A percentile compares a stretch with the other conserved stretches of the same genome.
These are phyloP conservation scores for Poecilia picta DNA, from an alignment of 2,797 vertebrate genomes.

Conservation along the genomic window DNA sequence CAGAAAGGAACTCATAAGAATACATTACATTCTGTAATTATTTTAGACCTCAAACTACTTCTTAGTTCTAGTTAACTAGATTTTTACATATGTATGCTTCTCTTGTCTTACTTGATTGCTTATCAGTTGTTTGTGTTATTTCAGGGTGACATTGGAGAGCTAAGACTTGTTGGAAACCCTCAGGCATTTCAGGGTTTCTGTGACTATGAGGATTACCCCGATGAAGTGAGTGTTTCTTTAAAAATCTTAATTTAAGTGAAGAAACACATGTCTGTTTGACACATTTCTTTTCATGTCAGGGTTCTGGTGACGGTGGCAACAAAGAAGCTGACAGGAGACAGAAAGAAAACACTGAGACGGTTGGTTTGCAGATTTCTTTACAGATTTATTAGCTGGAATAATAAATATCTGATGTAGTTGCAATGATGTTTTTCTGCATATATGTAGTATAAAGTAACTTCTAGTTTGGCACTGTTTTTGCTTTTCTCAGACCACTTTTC, in stretches of 20 bases:
- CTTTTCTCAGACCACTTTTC: constrained; percentile 55
- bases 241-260: not conserved
- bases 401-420: not conserved
- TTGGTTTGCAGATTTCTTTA: constrained; percentile 18
- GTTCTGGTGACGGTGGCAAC: constrained; percentile 77
- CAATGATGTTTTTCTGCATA: not conserved
- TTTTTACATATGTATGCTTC: not conserved
- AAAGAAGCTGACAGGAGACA: constrained; percentile 50
- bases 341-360: constrained; percentile 37
- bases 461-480: not conserved
- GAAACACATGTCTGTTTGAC: not conserved
- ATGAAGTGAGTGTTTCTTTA: constrained; percentile 61
- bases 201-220: constrained; percentile 84
- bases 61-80: not conserved
- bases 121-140: constrained; percentile 12
- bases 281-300: constrained; percentile 41
- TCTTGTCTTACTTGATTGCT: too few relatives aligned
- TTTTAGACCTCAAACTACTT: not conserved
- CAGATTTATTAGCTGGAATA: not conserved
- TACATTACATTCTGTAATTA: too few relatives aligned
- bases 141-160: constrained; percentile 87
- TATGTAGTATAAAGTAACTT: not conserved
- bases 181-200: constrained; percentile 83
- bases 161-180: constrained; percentile 82
- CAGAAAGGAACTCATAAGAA: too few relatives aligned